Base-by-base conservation (phyloP, 1,140 invertebrate species). In the Sitodiplosis mosellana region DNA sequence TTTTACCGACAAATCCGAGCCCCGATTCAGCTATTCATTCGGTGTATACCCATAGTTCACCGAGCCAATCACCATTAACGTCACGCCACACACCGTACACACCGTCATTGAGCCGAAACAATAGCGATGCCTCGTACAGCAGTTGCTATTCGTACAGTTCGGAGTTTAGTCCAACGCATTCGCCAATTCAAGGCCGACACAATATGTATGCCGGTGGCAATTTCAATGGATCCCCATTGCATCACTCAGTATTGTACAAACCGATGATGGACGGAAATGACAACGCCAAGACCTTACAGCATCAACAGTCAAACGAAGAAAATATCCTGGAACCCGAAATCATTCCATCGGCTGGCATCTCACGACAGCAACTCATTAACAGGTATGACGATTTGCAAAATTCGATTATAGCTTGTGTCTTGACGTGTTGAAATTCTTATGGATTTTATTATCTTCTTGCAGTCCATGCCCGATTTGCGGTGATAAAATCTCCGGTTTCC, bases 381-480 rank as follows among this genome's bases (percentile, higher is more conserved):
- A 77, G 75, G 75, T 76, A 43, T 6, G 20, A 18, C 14, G 12
- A 15, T 40, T 40, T n/a, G n/a, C n/a, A n/a, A n/a, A 27, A 27
- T 3, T 10, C 27, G 3, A 5, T 27, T 27, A 5, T 27, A 27
- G 10, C 10, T 27, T 27, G 27, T 27, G 3, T 27, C 10, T 27
- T 40, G 38, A 11, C 18, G 17, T 12, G 46, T 21, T 38, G 51
- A 21, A 36, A 46, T 17, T 37, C 6, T 41, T 41, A n/a, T 11
- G 15, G 41, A 45, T 7, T 50, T 53, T 44, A 49, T 46, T 40
- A 37, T 45, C 17, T 48, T 41, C 6, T 8, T 75, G 69, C 60
- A 91, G 87, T 55, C 88, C 88, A 0, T 95, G 90, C 67, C 89
- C 89, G 8, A 91, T 95, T 47, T 95, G 90, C 60, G 89, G 88